A percentile compares a stretch with the other conserved stretches of the same genome.
phyloP scores from a whole-genome alignment of 2,888 invertebrate species.

The Megamerina dolium region DNA sequence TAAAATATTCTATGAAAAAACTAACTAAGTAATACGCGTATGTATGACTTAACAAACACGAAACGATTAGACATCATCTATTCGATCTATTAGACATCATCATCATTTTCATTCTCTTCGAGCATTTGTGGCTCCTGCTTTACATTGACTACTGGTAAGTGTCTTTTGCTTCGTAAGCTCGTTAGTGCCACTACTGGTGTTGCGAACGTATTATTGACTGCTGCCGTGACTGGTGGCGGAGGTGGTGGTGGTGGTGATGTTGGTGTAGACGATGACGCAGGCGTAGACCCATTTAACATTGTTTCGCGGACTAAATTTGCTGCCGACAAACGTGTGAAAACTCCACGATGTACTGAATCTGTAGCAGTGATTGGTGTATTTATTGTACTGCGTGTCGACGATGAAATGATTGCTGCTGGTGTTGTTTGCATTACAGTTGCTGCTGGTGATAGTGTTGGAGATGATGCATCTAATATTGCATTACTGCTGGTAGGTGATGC shows the following conservation, averaged over 20 bases:
- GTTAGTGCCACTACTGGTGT: too few species aligned
- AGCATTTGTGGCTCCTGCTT: constrained; percentile 22
- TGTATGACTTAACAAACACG: too few species aligned
- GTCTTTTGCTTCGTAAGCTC: too few species aligned
- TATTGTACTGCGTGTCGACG: constrained; percentile 17
- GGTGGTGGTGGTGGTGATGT: constrained; percentile 2
- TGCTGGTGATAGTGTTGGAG: constrained; percentile 3
- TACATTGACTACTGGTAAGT: too few species aligned
- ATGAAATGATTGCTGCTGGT: constrained; percentile 21
- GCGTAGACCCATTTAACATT: constrained; percentile 15
- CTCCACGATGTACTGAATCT: constrained; percentile 19
- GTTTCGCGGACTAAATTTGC: constrained; percentile 19
- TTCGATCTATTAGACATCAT: too few species aligned
- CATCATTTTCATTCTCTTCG: too few species aligned
- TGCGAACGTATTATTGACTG: too few species aligned
- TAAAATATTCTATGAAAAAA: too few species aligned
- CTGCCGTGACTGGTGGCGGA: background rate
- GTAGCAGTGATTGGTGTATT: constrained; percentile 13
- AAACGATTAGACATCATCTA: too few species aligned
- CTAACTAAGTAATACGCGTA: too few species aligned
- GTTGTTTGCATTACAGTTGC: constrained; percentile 12
- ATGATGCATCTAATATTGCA: too few species aligned
- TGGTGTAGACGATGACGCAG: constrained; percentile 3
- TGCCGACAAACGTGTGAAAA: constrained; percentile 25
- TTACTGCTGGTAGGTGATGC: background rate